Conservation (phyloP, 2,888 invertebrate genomes). For the Steinernema hermaphroditum region DNA sequence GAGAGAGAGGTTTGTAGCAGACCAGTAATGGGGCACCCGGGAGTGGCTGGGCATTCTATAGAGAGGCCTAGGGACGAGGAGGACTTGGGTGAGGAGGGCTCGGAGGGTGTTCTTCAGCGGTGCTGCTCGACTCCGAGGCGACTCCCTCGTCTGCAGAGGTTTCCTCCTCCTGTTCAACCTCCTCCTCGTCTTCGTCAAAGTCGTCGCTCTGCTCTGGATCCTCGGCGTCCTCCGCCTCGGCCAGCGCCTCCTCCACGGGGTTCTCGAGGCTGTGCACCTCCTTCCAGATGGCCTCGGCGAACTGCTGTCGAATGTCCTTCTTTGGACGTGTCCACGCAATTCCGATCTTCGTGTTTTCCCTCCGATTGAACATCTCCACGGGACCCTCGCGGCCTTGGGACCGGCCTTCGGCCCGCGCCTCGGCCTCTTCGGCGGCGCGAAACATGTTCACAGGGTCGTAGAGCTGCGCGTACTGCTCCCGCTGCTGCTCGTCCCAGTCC, state of each 20-base stretch:
- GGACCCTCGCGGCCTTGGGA: no score
- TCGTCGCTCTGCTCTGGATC: neutral
- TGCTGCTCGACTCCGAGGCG: no score
- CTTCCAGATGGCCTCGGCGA: neutral
- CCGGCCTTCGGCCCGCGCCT: no score
- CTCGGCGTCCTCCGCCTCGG: neutral
- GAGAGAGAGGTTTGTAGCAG: neutral
- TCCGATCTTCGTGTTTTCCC: neutral
- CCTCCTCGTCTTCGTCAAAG: neutral
- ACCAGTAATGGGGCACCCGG: no score
- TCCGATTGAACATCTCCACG: neutral
- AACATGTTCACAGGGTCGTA: neutral
- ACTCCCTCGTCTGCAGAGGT: constrained; percentile 3
- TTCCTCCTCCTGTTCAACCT: neutral
- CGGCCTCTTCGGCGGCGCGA: no score
- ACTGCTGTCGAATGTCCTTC: neutral
- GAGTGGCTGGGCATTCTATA: no score
- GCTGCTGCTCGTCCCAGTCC: neutral
- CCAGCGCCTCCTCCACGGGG: neutral
- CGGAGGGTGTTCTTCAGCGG: no score
- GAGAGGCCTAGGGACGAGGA: no score
- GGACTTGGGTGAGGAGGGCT: no score
- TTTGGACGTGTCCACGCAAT: neutral
- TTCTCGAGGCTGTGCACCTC: neutral
- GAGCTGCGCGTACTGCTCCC: neutral